Conservation (phyloP, 1,140 invertebrate genomes). For the Zaprionus africanus region DNA sequence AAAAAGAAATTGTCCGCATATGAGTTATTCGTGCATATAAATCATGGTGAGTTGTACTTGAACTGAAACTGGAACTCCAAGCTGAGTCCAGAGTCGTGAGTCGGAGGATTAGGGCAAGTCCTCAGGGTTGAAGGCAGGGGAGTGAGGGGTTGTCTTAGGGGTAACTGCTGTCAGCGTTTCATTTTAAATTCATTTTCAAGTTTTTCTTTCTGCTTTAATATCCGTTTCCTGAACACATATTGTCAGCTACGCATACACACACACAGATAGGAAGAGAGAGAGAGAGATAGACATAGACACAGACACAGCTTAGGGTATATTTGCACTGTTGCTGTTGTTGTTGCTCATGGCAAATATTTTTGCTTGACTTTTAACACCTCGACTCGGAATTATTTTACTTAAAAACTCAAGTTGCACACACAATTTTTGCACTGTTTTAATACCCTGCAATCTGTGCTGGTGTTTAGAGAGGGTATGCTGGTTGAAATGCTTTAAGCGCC, state of each 20-base stretch:
- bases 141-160: background rate
- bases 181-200: conserved; percentile 51
- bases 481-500: too few relatives aligned
- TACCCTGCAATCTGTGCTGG: background rate
- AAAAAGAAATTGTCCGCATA: conserved; percentile 16
- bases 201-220: conserved; percentile 66
- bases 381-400: conserved; percentile 37
- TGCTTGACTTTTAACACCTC: conserved; percentile 49
- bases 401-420: conserved; percentile 33
- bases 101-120: conserved; percentile 33
- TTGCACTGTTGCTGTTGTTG: conserved; percentile 13
- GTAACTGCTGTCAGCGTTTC: conserved; percentile 47
- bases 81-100: background rate
- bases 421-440: conserved; percentile 7
- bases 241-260: conserved; percentile 33
- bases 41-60: conserved; percentile 26
- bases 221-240: conserved; percentile 67
- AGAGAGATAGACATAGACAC: background rate
- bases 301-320: conserved; percentile 1
- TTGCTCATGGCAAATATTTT: conserved; percentile 40
- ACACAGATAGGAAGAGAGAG: conserved; percentile 3
- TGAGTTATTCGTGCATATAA: conserved; percentile 46
- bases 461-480: background rate
- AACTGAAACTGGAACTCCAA: background rate
- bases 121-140: too few relatives aligned